Conservation (phyloP, 2,113 vertebrate species). For the Echinops telfairi region DNA sequence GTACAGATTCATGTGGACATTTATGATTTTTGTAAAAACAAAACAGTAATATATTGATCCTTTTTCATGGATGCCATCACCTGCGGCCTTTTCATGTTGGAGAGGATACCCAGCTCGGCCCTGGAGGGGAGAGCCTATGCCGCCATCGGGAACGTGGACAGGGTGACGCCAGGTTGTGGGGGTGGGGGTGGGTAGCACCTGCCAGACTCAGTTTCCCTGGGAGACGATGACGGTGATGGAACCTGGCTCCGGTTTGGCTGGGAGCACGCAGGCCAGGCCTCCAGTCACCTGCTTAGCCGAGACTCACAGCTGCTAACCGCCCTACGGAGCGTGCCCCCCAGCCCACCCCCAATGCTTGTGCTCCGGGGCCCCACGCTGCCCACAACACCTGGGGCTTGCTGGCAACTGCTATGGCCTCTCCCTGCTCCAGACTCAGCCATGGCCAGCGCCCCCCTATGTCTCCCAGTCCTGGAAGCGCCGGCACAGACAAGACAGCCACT, state of each 20-base stretch:
- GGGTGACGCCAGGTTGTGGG: not conserved
- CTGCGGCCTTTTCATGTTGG: conserved; percentile 80
- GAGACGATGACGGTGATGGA: conserved; percentile 13
- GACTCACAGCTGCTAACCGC: not conserved
- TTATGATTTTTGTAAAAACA: conserved; percentile 89
- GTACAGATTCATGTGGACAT: conserved; percentile 93
- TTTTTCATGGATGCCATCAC: conserved; percentile 82
- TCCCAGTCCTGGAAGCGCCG: not conserved
- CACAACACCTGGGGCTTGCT: not conserved
- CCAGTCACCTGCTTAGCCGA: conserved; percentile 22
- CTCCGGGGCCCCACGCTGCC: accelerated
- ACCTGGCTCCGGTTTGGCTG: not conserved
- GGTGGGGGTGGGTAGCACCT: too few species aligned
- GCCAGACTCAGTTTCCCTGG: not conserved
- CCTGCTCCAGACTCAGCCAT: not conserved
- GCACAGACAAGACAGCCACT: not conserved
- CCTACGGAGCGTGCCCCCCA: not conserved
- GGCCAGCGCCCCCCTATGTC: not conserved
- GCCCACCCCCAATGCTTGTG: too few species aligned
- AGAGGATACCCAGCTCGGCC: conserved; percentile 62
- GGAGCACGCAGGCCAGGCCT: not conserved
- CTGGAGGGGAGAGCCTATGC: not conserved
- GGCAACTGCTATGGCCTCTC: not conserved
- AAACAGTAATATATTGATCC: conserved; percentile 97
- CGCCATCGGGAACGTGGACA: not conserved